These are phyloP conservation scores for Ischnura elegans DNA, from an alignment of 2,888 invertebrate genomes.

Conservation along the genomic window DNA sequence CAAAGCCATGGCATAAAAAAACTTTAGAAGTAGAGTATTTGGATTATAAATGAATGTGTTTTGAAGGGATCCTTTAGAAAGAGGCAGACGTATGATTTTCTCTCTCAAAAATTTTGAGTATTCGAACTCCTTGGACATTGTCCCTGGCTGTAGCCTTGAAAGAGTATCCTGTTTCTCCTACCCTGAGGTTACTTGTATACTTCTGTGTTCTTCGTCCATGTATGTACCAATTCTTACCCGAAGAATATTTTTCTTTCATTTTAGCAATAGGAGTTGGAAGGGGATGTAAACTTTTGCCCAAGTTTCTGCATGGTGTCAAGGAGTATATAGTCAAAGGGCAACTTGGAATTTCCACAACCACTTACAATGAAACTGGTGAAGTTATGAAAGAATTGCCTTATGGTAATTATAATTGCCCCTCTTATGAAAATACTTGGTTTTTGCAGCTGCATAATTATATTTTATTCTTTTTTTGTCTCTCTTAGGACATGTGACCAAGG, in stretches of 20 bases:
- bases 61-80: too few species aligned
- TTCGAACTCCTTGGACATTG: too few species aligned
- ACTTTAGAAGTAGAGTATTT: too few species aligned
- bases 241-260: slow-evolving; percentile 66
- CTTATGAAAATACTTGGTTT: neutral
- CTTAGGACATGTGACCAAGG: slow-evolving; percentile 73
- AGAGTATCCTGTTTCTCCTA: too few species aligned
- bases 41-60: too few species aligned
- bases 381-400: slow-evolving; percentile 72
- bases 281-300: slow-evolving; percentile 73
- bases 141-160: too few species aligned
- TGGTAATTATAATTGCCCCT: slow-evolving; percentile 70
- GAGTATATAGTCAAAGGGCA: slow-evolving; percentile 73
- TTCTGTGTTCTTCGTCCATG: too few species aligned
- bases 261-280: slow-evolving; percentile 73
- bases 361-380: slow-evolving; percentile 73
- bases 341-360: slow-evolving; percentile 73
- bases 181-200: too few species aligned
- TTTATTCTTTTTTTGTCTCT: neutral
- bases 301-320: slow-evolving; percentile 73
- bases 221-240: too few species aligned
- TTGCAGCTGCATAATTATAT: neutral
- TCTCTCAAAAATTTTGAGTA: too few species aligned
- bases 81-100: too few species aligned
- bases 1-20: too few species aligned